Evolutionary conservation across 2,888 invertebrate species (phyloP).

Genomic region (Dryobota labecula): DNA sequence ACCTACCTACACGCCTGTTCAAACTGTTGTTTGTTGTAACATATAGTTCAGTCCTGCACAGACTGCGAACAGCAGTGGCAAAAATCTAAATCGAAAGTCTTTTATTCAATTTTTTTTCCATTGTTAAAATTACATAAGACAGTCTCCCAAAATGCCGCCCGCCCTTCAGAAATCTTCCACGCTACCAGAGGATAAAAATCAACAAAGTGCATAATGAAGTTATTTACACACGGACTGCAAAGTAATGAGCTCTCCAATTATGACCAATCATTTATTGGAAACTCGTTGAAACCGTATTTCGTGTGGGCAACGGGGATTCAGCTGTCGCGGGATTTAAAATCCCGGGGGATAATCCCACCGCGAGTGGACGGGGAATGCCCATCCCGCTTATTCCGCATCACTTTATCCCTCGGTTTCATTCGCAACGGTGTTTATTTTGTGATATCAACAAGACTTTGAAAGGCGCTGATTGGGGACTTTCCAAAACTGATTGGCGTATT

Average conservation of each 20-base stretch:
- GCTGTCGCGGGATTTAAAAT: conserved; percentile 56
- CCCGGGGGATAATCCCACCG: conserved; percentile 56
- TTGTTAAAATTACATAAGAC: too few relatives aligned
- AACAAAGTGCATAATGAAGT: conserved; percentile 14
- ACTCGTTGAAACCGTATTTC: conserved; percentile 52
- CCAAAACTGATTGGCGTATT: conserved; percentile 47
- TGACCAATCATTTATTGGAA: conserved; percentile 59
- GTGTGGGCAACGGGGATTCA: conserved; percentile 55
- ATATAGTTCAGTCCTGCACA: too few relatives aligned
- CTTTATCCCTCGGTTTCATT: conserved; percentile 36
- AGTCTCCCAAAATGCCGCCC: too few relatives aligned
- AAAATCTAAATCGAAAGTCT: too few relatives aligned
- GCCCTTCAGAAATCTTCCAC: too few relatives aligned
- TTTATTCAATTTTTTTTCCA: too few relatives aligned
- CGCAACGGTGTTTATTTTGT: conserved; percentile 40
- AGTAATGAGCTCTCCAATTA: conserved; percentile 55
- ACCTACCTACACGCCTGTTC: too few relatives aligned
- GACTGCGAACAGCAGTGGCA: too few relatives aligned
- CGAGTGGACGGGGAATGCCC: conserved; percentile 53
- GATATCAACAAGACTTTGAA: conserved; percentile 35
- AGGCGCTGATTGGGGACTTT: conserved; percentile 34
- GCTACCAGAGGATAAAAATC: not conserved
- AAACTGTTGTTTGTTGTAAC: too few relatives aligned
- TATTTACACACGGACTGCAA: conserved; percentile 15
- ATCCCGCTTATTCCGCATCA: conserved; percentile 49